Base-by-base conservation (phyloP, 2,113 vertebrate species). In the Neoarius graeffei region DNA sequence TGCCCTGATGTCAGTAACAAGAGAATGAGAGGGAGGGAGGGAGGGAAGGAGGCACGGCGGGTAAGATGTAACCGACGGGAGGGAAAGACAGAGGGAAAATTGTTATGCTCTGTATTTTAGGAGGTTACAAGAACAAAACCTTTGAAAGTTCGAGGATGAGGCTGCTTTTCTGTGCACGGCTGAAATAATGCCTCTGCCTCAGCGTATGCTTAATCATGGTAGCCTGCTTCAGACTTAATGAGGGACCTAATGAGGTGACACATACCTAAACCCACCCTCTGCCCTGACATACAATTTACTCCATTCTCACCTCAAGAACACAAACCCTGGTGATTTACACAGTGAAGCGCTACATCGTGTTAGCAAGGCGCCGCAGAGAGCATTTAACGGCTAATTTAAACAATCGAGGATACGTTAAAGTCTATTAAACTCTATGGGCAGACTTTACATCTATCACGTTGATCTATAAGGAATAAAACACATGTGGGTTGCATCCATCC, bases 1-100 rank as follows among this genome's bases (percentile, higher is more conserved):
- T 91, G 91, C 81, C 87, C 88, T 88, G 81, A 85, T 91, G 82
- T 92, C 87, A 87, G 90, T 89, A 87, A 90, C 83, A 59, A 87
- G 88, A 89, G 86, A 88, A 67, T 76, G 79, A 69, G 54, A 90
- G 87, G 9, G 52, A 84, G 42, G 7, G 8, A 59, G 62, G 15
- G 79, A 73, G 27, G 52, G 80, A 85, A 57, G 56, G 69, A 88
- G 66, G 85, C 56, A 87, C 0, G 59, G 62, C 52, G 59, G 42
- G 42, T 42, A 42, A 42, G 42, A 42, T 42, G 3, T 42, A 42
- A 42, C 42, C 42, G 42, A 42, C 42, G 42, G 60, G 82, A 84
- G 82, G 60, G 48, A 56, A 42, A 27, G 42, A 73, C 10, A 83
- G 57, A 64, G 42, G 11, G 56, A 86, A 73, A 84, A 71, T 81